Evolutionary conservation across 1,140 invertebrate species (phyloP).

Genomic region (Sarcophaga peregrina): DNA sequence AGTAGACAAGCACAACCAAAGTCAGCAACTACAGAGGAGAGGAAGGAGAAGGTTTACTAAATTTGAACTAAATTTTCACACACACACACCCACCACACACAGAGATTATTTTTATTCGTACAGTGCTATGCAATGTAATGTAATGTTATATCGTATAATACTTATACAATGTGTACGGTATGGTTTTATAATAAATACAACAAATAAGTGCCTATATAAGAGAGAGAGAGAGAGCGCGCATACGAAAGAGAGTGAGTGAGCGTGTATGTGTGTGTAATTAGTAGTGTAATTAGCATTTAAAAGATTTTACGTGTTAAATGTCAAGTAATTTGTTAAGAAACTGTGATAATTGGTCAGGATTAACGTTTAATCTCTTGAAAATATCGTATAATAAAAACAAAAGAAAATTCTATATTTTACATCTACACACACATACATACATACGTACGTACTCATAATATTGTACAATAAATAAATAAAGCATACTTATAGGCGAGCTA

Average conservation of each 20-base stretch:
- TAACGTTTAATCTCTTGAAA: neutral
- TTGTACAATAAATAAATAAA: neutral
- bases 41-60: neutral
- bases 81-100: neutral
- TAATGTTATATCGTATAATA: no score
- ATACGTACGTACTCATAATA: no score
- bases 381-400: neutral
- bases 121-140: no score
- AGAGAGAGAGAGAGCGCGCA: no score
- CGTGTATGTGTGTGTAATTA: neutral
- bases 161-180: no score
- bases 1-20: neutral
- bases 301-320: neutral
- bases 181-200: neutral
- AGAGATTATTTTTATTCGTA: neutral
- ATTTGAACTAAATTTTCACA: neutral
- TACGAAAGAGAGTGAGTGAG: no score
- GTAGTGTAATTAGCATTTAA: conserved; percentile 10
- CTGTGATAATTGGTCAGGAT: neutral
- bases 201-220: neutral
- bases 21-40: neutral
- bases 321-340: neutral
- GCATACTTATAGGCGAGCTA: neutral
- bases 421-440: neutral
- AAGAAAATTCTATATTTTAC: no score